A percentile compares a stretch with the other conserved stretches of the same genome.
Conservation (phyloP, 2,113 vertebrate genomes). For the Nibea albiflora region DNA sequence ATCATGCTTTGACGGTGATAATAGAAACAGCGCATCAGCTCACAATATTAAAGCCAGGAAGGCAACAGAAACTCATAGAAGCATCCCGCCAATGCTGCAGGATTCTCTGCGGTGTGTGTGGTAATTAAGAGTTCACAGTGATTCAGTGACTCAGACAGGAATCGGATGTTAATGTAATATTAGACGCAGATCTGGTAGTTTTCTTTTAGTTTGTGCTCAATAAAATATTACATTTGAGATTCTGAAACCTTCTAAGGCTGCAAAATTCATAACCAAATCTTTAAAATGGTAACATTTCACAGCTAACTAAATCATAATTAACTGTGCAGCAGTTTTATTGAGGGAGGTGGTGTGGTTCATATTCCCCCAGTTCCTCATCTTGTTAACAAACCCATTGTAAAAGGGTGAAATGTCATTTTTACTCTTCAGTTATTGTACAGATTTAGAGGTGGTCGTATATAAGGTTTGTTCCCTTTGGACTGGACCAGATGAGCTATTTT, state of each 20-base stretch:
- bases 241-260: not conserved
- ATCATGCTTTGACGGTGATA: constrained; percentile 12
- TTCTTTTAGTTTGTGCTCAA: not conserved
- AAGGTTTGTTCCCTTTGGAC: too few species aligned
- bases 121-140: not conserved
- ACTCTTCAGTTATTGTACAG: not conserved
- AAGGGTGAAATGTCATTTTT: not conserved
- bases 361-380: not conserved
- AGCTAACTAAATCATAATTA: not conserved
- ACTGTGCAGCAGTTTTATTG: too few species aligned
- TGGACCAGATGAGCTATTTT: too few species aligned
- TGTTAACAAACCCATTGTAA: not conserved
- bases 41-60: constrained; percentile 6
- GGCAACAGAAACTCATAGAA: not conserved
- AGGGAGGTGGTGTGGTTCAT: not conserved
- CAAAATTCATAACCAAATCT: not conserved
- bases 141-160: not conserved
- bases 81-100: not conserved
- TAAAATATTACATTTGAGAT: not conserved
- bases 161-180: not conserved
- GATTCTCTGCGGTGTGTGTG: not conserved
- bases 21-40: constrained; percentile 6
- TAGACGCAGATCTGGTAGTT: not conserved
- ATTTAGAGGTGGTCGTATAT: too few species aligned
- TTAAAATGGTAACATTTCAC: not conserved